A percentile compares a stretch with the other conserved stretches of the same genome.
phyloP scores from a whole-genome alignment of 1,140 invertebrate genomes.

The Heliconius congener region DNA sequence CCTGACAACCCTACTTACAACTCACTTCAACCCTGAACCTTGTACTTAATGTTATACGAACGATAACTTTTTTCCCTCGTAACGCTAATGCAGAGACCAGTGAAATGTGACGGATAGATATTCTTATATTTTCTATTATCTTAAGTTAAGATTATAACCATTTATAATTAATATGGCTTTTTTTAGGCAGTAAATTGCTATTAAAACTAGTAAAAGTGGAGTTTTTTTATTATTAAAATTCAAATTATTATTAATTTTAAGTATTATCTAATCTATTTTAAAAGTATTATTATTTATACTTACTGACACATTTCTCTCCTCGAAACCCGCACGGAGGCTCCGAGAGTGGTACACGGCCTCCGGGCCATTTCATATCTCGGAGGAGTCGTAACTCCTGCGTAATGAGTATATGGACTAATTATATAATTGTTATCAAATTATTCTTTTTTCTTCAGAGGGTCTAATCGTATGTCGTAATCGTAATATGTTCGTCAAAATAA shows the following conservation, averaged over 20 bases:
- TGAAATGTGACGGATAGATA: neutral
- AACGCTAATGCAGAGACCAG: constrained; percentile 39
- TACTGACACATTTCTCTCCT: constrained; percentile 94
- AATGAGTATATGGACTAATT: constrained; percentile 15
- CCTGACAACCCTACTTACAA: constrained; percentile 56
- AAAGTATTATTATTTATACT: constrained; percentile 67
- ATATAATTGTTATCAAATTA: too few species aligned
- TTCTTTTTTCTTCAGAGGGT: too few species aligned
- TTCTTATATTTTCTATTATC: constrained; percentile 53
- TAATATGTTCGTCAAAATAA: too few species aligned
- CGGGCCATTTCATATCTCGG: constrained; percentile 89
- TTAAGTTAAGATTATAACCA: neutral
- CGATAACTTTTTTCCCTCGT: constrained; percentile 56
- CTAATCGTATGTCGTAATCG: too few species aligned
- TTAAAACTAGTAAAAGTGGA: too few species aligned
- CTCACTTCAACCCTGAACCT: constrained; percentile 55
- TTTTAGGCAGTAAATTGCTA: too few species aligned
- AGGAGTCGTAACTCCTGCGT: constrained; percentile 86
- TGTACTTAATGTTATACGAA: constrained; percentile 62
- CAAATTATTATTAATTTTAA: too few species aligned
- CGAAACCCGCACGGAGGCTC: constrained; percentile 96
- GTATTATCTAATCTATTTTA: neutral
- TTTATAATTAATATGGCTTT: neutral
- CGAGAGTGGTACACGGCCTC: constrained; percentile 89
- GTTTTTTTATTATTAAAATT: too few species aligned